Base-by-base conservation (phyloP, 2,113 vertebrate species). In the Grallaria varia region DNA sequence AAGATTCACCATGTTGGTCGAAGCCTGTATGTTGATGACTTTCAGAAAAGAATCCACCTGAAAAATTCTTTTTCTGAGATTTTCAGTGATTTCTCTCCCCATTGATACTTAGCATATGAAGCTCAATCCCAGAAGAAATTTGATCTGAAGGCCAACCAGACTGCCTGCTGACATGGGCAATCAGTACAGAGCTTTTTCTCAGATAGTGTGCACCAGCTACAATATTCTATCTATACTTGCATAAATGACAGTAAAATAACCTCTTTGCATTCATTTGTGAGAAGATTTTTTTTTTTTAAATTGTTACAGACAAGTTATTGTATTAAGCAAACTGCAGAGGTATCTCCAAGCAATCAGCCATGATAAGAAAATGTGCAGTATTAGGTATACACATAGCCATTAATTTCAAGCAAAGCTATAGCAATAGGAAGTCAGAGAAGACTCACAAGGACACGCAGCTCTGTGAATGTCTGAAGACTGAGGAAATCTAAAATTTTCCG, bases 381-480 rank as follows among this genome's bases (percentile, higher is more conserved):
- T 91, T 64, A 94, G 72, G 64, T 93, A 93, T 92, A 96, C 69
- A 87, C 44, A 93, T 22, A 90, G 85, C 69, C 63, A 93, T 94
- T 95, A 47, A 96, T 78, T 96, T 96, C 94, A 97, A 94, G 95
- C 94, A 95, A 90, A 96, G 91, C 60, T 72, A 63, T 2, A 94
- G 73, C 11, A 92, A 89, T 63, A 94, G 92, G 77, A 91, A 92
- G 81, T 76, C 89, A 75, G 86, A 91, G 86, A 64, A 96, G 89
- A 92, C 72, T 93, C 45, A 96, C 15, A 96, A 95, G 84, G 93
- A 96, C 83, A 95, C 5, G 0, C 42, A 94, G 9, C 45, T 95
- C 84, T 80, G 64, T 83, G 59, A 92, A 82, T 44, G 53, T 59
- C 88, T 95, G 76, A 96, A 92, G 81, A 95, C 0, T 89, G 95